Evolutionary conservation across 2,888 invertebrate genomes (phyloP).

Genomic region (Clistopyga incitator): DNA sequence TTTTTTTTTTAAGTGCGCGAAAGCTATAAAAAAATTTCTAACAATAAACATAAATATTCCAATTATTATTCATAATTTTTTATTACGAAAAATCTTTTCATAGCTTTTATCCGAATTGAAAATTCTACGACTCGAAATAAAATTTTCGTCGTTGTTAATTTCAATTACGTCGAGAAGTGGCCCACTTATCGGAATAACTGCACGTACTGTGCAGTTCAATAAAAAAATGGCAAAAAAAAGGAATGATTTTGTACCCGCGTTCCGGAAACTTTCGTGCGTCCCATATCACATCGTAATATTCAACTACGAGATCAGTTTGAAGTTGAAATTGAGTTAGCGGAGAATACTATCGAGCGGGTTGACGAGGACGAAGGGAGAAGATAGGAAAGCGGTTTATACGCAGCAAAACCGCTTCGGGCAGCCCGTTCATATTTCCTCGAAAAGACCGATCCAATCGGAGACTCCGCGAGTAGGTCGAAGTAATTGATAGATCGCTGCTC

Average conservation of each 20-base stretch:
- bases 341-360: background rate
- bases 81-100: background rate
- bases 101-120: background rate
- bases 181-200: background rate
- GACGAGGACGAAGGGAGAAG: constrained; percentile 18
- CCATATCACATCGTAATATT: constrained; percentile 56
- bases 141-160: background rate
- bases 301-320: constrained; percentile 37
- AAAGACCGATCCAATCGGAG: constrained; percentile 74
- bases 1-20: too few relatives aligned
- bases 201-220: background rate
- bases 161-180: background rate
- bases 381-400: constrained; percentile 43
- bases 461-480: constrained; percentile 60
- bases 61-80: too few relatives aligned
- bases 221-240: background rate
- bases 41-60: too few relatives aligned
- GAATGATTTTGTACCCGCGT: constrained; percentile 13
- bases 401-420: constrained; percentile 55
- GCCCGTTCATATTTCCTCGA: constrained; percentile 69
- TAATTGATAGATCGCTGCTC: constrained; percentile 20
- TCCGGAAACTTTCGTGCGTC: constrained; percentile 10
- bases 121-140: background rate
- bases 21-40: too few relatives aligned
- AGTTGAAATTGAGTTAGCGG: constrained; percentile 63